Evolutionary conservation across 2,113 vertebrate species (phyloP).

Genomic region (Nettapus auritus): DNA sequence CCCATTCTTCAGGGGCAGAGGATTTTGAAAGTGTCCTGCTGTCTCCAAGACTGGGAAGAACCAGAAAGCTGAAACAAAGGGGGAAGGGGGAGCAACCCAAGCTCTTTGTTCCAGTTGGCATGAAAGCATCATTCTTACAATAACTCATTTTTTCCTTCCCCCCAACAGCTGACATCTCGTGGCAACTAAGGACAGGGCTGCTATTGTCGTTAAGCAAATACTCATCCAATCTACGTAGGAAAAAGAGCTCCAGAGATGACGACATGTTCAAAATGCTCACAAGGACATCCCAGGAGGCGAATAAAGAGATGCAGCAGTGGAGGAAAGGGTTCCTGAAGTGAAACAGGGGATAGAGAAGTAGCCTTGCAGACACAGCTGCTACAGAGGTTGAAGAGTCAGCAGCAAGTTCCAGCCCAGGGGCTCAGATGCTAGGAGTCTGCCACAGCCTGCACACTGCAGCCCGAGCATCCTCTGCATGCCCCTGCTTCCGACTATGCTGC

Average conservation of each 20-base stretch:
- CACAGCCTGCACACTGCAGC: neutral
- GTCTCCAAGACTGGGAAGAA: conserved; percentile 50
- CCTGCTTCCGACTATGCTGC: neutral
- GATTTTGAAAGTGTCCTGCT: neutral
- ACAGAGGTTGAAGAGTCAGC: neutral
- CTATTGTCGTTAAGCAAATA: conserved; percentile 65
- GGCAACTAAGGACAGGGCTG: conserved; percentile 69
- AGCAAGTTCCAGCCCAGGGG: neutral
- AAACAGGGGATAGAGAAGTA: conserved; percentile 9
- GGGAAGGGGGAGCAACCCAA: conserved; percentile 41
- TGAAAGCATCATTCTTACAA: conserved; percentile 63
- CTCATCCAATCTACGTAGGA: conserved; percentile 60
- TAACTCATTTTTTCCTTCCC: conserved; percentile 61
- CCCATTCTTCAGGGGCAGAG: conserved; percentile 9
- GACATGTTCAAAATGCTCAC: conserved; percentile 34
- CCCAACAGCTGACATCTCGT: conserved; percentile 67
- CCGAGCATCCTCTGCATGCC: neutral
- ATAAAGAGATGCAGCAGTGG: conserved; percentile 60
- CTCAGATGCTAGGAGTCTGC: neutral
- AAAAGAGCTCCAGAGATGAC: conserved; percentile 63
- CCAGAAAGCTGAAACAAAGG: conserved; percentile 62
- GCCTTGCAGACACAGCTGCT: neutral
- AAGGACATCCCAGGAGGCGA: conserved; percentile 54
- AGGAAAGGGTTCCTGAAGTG: conserved; percentile 44
- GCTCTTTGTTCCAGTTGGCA: conserved; percentile 70